phyloP scores from a whole-genome alignment of 2,888 invertebrate genomes.

The Megastigmus dorsalis region DNA sequence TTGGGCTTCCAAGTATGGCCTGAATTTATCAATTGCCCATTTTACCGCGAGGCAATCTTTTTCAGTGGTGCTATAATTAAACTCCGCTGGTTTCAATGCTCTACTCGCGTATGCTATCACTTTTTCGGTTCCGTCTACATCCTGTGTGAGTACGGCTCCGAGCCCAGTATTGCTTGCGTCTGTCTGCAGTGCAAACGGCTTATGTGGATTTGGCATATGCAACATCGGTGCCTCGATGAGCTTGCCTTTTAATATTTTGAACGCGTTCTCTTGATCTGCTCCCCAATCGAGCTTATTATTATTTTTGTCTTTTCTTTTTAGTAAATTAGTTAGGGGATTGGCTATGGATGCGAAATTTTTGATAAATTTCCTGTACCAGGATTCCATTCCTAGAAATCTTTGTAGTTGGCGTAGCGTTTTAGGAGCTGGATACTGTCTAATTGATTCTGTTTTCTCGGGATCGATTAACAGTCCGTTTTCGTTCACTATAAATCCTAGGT shows the following conservation, averaged over 20 bases:
- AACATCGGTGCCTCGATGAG: background rate
- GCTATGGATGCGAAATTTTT: too few species aligned
- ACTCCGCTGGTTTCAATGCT: background rate
- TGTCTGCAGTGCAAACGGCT: background rate
- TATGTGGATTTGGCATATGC: background rate
- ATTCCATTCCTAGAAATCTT: too few species aligned
- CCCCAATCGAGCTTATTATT: too few species aligned
- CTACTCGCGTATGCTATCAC: background rate
- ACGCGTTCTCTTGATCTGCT: background rate
- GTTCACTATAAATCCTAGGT: too few species aligned
- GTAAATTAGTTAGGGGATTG: too few species aligned
- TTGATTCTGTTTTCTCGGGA: too few species aligned
- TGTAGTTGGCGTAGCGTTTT: too few species aligned
- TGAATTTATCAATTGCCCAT: background rate
- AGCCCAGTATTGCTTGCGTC: slow-evolving; percentile 3
- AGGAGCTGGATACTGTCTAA: too few species aligned
- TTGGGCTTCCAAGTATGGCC: background rate
- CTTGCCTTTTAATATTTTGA: background rate
- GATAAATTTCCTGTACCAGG: too few species aligned
- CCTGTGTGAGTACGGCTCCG: background rate
- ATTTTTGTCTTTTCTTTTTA: too few species aligned
- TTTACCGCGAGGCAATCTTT: background rate
- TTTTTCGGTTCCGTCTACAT: background rate
- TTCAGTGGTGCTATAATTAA: background rate
- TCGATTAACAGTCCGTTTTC: too few species aligned